phyloP scores from a whole-genome alignment of 2,797 vertebrate species.

The Chiloscyllium punctatum region DNA sequence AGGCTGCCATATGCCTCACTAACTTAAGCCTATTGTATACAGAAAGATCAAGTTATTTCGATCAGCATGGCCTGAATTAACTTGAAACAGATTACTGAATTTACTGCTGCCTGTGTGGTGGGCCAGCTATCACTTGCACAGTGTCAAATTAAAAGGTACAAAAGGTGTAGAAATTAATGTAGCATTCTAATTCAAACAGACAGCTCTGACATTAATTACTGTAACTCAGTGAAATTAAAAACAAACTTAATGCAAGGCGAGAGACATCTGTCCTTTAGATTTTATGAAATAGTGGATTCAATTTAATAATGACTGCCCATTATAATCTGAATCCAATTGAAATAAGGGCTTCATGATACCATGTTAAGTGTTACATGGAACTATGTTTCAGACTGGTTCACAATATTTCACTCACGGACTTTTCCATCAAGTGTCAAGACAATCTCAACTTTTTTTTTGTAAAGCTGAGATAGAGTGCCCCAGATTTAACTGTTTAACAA shows the following conservation, averaged over 20 bases:
- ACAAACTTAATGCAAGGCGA: neutral
- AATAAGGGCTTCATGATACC: neutral
- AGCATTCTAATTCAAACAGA: neutral
- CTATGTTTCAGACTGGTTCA: neutral
- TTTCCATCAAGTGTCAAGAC: neutral
- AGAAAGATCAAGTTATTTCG: slow-evolving; percentile 17
- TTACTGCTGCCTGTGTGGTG: neutral
- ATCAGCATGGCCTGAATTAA: neutral
- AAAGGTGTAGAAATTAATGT: neutral
- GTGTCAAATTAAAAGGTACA: neutral
- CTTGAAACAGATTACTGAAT: slow-evolving; percentile 29
- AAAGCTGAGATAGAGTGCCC: neutral
- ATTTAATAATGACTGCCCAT: neutral
- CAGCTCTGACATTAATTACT: neutral
- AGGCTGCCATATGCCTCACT: neutral
- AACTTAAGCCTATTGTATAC: slow-evolving; percentile 28
- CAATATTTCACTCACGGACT: neutral
- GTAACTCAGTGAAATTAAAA: neutral
- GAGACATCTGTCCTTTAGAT: neutral
- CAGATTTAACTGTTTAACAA: neutral
- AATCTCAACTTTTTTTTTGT: neutral
- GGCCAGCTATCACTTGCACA: neutral
- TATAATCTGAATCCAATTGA: neutral
- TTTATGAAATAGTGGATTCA: neutral
- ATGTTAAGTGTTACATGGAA: neutral